Conservation (phyloP, 1,140 invertebrate species). For the Diplogasteroides magnus region DNA sequence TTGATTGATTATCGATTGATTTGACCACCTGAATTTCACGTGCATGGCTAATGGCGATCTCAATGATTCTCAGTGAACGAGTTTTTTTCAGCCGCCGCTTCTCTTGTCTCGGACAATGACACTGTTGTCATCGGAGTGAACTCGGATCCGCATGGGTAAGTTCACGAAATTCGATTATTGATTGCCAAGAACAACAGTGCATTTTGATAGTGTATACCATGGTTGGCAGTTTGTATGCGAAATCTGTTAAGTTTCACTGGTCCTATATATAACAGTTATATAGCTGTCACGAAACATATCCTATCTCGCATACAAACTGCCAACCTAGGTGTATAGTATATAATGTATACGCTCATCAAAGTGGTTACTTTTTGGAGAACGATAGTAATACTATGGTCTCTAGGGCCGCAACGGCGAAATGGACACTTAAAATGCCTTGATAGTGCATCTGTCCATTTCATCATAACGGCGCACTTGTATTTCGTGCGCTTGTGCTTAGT, state of each 20-base stretch:
- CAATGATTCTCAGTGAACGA: too few relatives aligned
- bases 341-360: too few relatives aligned
- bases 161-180: background rate
- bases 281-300: background rate
- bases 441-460: background rate
- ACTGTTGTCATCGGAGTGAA: conserved; percentile 94
- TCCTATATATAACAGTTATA: background rate
- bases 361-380: too few relatives aligned
- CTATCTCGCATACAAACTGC: too few relatives aligned
- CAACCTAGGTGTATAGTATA: too few relatives aligned
- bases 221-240: background rate
- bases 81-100: too few relatives aligned
- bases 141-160: conserved; percentile 75
- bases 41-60: too few relatives aligned
- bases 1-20: too few relatives aligned
- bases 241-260: background rate
- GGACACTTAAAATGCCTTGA: background rate
- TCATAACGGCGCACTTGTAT: background rate
- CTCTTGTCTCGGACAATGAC: conserved; percentile 67
- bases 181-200: background rate
- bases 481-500: too few relatives aligned
- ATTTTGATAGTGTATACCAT: conserved; percentile 2
- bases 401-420: background rate
- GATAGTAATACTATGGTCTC: too few relatives aligned
- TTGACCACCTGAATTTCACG: too few relatives aligned